phyloP scores from a whole-genome alignment of 2,113 vertebrate genomes.

The Regulus satrapa region DNA sequence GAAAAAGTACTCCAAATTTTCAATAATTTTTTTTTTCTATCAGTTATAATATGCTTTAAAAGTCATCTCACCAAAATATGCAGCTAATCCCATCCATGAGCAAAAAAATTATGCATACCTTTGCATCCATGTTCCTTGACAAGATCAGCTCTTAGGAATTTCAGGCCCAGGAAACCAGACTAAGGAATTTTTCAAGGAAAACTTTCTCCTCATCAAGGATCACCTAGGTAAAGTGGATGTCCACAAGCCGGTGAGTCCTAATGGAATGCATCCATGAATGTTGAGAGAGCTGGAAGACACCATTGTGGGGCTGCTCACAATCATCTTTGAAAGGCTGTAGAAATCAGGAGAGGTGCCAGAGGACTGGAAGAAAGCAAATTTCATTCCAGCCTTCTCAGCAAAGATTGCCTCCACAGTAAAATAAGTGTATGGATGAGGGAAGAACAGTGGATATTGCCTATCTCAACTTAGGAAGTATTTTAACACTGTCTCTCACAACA shows the following conservation, averaged over 20 bases:
- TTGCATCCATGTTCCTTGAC: accelerated
- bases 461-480: neutral
- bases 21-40: neutral
- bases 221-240: neutral
- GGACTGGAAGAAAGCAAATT: neutral
- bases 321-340: accelerated
- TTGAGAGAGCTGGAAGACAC: neutral
- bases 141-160: neutral
- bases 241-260: neutral
- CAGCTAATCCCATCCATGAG: neutral
- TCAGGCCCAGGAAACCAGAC: neutral
- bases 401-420: neutral
- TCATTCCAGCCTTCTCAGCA: neutral
- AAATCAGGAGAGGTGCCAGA: neutral
- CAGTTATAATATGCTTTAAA: neutral
- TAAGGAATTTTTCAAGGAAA: neutral
- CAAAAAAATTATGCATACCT: neutral
- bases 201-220: neutral
- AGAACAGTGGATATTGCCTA: neutral
- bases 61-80: neutral
- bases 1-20: neutral
- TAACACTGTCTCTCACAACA: neutral
- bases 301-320: accelerated
- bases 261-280: neutral
- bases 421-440: neutral